Conservation (phyloP, 1,140 invertebrate genomes). For the Drosophila melanica region DNA sequence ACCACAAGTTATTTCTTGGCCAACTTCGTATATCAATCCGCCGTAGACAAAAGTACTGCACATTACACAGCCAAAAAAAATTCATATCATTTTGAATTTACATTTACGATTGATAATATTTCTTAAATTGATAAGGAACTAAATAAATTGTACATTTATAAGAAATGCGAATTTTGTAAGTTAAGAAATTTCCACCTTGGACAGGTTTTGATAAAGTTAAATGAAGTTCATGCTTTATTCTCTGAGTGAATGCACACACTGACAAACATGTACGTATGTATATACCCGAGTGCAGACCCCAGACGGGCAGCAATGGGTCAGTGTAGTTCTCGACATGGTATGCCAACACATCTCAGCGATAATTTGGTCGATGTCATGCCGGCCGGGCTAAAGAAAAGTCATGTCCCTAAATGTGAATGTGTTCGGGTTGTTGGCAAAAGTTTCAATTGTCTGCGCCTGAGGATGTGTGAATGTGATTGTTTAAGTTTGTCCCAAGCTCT, state of each 20-base stretch:
- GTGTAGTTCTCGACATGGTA: conserved; percentile 28
- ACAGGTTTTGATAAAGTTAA: no score
- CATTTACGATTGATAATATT: no score
- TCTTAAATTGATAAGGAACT: no score
- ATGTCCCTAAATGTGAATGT: conserved; percentile 62
- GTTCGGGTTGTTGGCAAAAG: conserved; percentile 59
- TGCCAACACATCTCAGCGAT: conserved; percentile 39
- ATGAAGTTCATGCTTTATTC: no score
- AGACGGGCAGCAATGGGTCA: conserved; percentile 4
- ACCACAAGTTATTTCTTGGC: conserved; percentile 61
- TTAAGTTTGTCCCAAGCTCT: conserved; percentile 60
- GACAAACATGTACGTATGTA: background rate
- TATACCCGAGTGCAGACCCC: background rate
- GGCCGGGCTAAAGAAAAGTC: conserved; percentile 54
- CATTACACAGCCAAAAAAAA: conserved; percentile 9
- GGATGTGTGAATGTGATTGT: conserved; percentile 77
- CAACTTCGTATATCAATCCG: conserved; percentile 33
- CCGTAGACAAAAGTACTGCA: conserved; percentile 5
- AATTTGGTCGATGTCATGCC: conserved; percentile 45
- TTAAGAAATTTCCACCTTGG: no score
- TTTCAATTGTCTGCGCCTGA: conserved; percentile 75
- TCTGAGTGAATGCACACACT: conserved; percentile 19
- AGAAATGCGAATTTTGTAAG: no score
- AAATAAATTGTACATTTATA: no score
- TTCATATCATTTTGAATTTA: no score